Conservation (phyloP, 2,797 vertebrate species). For the Zenarchopterus dispar region DNA sequence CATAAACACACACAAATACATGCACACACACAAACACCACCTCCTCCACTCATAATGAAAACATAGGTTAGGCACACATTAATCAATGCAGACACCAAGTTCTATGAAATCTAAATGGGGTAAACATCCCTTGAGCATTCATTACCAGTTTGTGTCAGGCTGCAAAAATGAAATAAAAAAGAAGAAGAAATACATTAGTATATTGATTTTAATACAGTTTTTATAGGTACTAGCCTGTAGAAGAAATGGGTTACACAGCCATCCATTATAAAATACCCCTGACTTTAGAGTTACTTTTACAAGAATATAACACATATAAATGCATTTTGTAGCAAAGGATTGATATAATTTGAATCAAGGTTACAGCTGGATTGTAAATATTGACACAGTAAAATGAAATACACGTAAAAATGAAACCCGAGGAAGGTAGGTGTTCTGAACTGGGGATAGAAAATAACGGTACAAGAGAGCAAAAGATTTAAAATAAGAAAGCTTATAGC, state of each 20-base stretch:
- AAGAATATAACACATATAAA: slow-evolving; percentile 51
- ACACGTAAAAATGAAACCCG: slow-evolving; percentile 57
- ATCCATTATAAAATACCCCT: slow-evolving; percentile 39
- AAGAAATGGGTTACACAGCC: slow-evolving; percentile 37
- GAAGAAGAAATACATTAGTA: slow-evolving; percentile 63
- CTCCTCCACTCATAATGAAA: slow-evolving; percentile 79
- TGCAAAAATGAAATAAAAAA: slow-evolving; percentile 71
- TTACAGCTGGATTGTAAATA: slow-evolving; percentile 68
- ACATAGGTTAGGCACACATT: slow-evolving; percentile 81
- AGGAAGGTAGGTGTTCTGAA: no score
- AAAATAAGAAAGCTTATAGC: no score
- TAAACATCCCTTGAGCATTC: slow-evolving; percentile 82
- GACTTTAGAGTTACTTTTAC: slow-evolving; percentile 33
- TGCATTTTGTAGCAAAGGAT: slow-evolving; percentile 65
- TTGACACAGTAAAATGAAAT: slow-evolving; percentile 70
- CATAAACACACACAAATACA: slow-evolving; percentile 19
- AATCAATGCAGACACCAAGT: slow-evolving; percentile 82
- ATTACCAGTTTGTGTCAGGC: slow-evolving; percentile 78
- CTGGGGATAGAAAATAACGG: no score
- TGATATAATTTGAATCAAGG: slow-evolving; percentile 62
- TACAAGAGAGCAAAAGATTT: no score
- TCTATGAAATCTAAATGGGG: slow-evolving; percentile 81
- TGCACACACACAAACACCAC: slow-evolving; percentile 20
- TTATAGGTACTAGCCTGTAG: slow-evolving; percentile 37
- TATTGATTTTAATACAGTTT: slow-evolving; percentile 67